A percentile compares a stretch with the other conserved stretches of the same genome.
Conservation (phyloP, 2,888 invertebrate species). For the Smittia aterrima region DNA sequence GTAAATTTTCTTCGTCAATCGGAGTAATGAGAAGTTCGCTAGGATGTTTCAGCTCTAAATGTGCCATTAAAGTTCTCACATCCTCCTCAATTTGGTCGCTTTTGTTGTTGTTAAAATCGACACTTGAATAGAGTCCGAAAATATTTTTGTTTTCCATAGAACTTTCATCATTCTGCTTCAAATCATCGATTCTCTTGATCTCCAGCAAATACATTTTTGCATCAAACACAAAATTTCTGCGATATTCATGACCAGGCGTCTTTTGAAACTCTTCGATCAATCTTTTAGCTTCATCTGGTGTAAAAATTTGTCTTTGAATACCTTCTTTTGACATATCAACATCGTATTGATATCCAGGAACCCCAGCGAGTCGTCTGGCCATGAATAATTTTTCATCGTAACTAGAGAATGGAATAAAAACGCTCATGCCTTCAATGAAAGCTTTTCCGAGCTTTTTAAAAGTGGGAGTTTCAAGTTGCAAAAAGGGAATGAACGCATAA, state of each 20-base stretch:
- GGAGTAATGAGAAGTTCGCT: constrained; percentile 29
- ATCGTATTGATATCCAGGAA: constrained; percentile 44
- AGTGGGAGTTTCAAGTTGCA: constrained; percentile 43
- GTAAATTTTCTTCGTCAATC: constrained; percentile 18
- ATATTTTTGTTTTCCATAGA: background rate
- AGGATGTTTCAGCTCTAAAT: constrained; percentile 21
- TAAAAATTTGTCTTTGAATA: constrained; percentile 43
- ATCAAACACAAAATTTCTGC: background rate
- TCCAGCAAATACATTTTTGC: constrained; percentile 24
- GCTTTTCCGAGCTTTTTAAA: constrained; percentile 43
- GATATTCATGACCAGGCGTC: background rate
- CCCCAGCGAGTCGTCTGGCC: constrained; percentile 39
- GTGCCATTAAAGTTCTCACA: background rate
- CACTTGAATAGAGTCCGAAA: background rate
- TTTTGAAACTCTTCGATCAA: constrained; percentile 1
- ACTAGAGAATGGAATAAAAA: constrained; percentile 41
- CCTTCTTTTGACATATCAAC: constrained; percentile 39
- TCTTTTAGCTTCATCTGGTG: constrained; percentile 40
- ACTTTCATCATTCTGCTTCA: background rate
- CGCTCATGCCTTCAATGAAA: constrained; percentile 43
- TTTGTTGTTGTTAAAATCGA: background rate
- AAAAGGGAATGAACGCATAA: constrained; percentile 43
- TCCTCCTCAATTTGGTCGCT: background rate
- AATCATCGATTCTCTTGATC: background rate
- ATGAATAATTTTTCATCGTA: constrained; percentile 43